phyloP scores from a whole-genome alignment of 2,797 vertebrate genomes.

The Micrastur ruficollis region DNA sequence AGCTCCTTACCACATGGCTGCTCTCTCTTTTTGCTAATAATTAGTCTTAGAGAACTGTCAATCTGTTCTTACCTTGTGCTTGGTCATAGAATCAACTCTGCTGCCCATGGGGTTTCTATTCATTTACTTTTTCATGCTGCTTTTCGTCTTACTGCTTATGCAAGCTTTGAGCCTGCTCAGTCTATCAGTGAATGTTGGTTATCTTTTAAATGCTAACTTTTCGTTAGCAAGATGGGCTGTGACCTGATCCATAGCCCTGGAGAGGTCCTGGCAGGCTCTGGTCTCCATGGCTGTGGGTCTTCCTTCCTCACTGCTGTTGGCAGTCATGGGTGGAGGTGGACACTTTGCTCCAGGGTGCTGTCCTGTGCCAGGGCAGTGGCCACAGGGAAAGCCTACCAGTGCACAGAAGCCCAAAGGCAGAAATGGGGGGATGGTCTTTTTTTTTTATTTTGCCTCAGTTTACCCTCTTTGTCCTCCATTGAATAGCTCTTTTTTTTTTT shows the following conservation, averaged over 20 bases:
- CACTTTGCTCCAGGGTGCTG: background rate
- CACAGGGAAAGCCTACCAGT: too few species aligned
- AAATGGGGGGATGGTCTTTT: background rate
- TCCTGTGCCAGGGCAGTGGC: background rate
- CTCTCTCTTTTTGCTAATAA: background rate
- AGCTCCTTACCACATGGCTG: background rate
- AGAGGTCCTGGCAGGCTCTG: background rate
- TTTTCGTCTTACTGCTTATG: background rate
- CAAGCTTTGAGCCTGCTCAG: background rate
- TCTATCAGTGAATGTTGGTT: background rate
- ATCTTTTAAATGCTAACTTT: background rate
- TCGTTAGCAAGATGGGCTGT: background rate
- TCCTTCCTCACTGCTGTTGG: background rate
- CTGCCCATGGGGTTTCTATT: background rate
- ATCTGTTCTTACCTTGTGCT: background rate
- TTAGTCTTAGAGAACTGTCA: background rate
- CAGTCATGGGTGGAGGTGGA: background rate
- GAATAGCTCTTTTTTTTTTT: background rate
- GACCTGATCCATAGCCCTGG: too few species aligned
- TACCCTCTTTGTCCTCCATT: background rate
- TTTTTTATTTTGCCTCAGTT: background rate
- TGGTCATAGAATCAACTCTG: background rate
- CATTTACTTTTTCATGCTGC: background rate
- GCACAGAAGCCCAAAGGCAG: background rate
- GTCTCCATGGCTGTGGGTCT: background rate